Percentiles rank a stretch among this genome's conserved stretches.
phyloP scores from a whole-genome alignment of 2,113 vertebrate genomes.

The Tachysurus fulvidraco region DNA sequence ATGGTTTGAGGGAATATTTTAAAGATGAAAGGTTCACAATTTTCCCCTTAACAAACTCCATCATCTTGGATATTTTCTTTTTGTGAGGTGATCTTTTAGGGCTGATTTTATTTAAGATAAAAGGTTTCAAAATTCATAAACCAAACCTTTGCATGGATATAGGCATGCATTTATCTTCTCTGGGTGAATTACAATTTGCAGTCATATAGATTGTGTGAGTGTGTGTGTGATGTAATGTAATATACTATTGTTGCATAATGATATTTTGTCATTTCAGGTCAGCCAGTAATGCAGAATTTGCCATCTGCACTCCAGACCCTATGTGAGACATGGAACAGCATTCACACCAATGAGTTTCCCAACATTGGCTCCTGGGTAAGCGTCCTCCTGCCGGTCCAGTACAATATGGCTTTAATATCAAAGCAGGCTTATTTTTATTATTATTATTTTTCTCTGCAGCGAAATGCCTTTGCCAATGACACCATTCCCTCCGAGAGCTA shows the following conservation, averaged over 20 bases:
- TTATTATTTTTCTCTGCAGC: conserved; percentile 68
- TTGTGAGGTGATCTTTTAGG: background rate
- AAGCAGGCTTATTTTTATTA: background rate
- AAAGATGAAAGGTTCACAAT: background rate
- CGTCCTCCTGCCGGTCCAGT: conserved; percentile 21
- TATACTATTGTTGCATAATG: too few relatives aligned
- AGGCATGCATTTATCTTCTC: background rate
- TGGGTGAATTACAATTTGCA: background rate
- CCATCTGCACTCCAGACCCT: conserved; percentile 87
- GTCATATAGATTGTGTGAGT: too few relatives aligned
- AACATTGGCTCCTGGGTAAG: conserved; percentile 97
- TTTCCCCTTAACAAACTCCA: background rate
- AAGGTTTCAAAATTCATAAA: background rate
- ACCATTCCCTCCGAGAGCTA: conserved; percentile 97
- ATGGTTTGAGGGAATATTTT: background rate
- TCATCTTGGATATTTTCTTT: too few relatives aligned
- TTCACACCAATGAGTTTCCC: conserved; percentile 96
- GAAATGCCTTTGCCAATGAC: conserved; percentile 97
- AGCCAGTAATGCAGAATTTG: conserved; percentile 87
- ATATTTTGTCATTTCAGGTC: conserved; percentile 71
- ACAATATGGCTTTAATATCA: background rate
- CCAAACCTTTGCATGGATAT: background rate
- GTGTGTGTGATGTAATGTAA: too few relatives aligned
- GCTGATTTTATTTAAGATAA: background rate
- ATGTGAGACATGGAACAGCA: conserved; percentile 93